Base-by-base conservation (phyloP, 2,888 invertebrate species). In the Thymelicus sylvestris region DNA sequence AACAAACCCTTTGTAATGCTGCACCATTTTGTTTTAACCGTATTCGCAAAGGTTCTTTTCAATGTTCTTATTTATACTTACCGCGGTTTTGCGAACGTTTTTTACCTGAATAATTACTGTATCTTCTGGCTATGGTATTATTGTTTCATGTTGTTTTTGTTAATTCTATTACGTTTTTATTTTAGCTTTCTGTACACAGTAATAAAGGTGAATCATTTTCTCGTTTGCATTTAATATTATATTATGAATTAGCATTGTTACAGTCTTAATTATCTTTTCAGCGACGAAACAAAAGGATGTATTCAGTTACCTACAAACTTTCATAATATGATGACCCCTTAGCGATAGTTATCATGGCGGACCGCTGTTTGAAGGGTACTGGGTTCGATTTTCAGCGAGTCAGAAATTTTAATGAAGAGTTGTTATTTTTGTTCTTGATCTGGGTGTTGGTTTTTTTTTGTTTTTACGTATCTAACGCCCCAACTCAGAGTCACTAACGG, bases 61-160 rank as follows among this genome's bases (percentile, higher is more conserved):
- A 31, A 7, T n/a, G 24, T 38, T 57, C 68, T 57, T 55, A 55
- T 55, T 55, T 55, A 24, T 24, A 24, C 55, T 24, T 5, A 12
- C 55, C 24, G 15, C 8, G 50, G 19, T 55, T 55, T 24, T 24
- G 64, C 12, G 19, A 41, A 69, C 59, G 44, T 64, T 67, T 69
- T 69, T 69, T 64, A 69, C 69, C 69, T 69, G 64, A 48, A 64
- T 69, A 69, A 64, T 64, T 59, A 59, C 69, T 69, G 57, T 69
- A 44, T 69, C 57, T 63, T 39, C 47, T 47, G 47, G 57, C 44
- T 31, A 7, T 5, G 10, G 63, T 59, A 47, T 57, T 47, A 57
- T 48, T 69, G 63, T 69, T 68, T 68, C 63, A 52, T 64, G 39
- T 31, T 64, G 60, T 50, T 57, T 68, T 69, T 64, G 69, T 31